Evolutionary conservation across 1,140 invertebrate genomes (phyloP).

Genomic region (Nymphalis io): DNA sequence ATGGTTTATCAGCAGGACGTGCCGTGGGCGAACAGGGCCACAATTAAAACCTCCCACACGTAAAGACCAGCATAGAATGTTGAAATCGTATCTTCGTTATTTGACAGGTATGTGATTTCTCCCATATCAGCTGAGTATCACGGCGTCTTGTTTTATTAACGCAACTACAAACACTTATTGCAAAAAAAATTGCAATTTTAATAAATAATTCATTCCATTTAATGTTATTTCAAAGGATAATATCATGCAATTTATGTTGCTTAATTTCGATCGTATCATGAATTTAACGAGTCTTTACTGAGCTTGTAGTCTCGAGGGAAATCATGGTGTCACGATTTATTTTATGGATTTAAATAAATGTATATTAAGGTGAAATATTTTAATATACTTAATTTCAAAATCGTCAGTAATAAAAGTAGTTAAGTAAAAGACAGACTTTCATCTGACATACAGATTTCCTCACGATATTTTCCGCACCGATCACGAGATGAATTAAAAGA

Average conservation of each 20-base stretch:
- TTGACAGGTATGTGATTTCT: slow-evolving; percentile 36
- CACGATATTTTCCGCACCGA: no score
- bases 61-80: slow-evolving; percentile 28
- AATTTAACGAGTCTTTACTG: slow-evolving; percentile 12
- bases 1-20: slow-evolving; percentile 38
- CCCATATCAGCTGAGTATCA: slow-evolving; percentile 1
- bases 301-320: background rate
- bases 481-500: no score
- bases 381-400: no score
- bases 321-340: slow-evolving; percentile 7
- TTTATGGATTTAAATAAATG: slow-evolving; percentile 4
- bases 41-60: slow-evolving; percentile 46
- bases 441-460: no score
- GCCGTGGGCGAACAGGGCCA: slow-evolving; percentile 46
- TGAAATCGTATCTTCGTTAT: slow-evolving; percentile 33
- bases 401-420: no score
- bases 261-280: slow-evolving; percentile 3
- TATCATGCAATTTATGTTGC: slow-evolving; percentile 2
- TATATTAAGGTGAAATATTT: background rate
- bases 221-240: background rate
- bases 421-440: no score
- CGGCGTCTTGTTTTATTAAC: background rate
- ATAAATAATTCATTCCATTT: no score
- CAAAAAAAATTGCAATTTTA: no score
- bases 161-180: no score